Evolutionary conservation across 2,113 vertebrate genomes (phyloP).

Genomic region (Protobothrops mucrosquamatus): DNA sequence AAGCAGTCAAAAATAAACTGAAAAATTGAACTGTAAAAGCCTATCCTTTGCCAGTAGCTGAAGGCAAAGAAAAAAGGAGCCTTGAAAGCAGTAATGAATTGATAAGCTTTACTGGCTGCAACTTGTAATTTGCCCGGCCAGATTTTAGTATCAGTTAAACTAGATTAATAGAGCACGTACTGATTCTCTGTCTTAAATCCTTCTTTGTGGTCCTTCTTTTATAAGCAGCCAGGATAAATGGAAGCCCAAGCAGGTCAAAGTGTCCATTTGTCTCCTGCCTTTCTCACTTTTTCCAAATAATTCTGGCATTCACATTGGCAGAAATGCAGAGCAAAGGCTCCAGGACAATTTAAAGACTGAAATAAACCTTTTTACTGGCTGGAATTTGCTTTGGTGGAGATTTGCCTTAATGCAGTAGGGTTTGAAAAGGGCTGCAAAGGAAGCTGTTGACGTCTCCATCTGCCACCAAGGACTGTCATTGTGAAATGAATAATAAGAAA

Average conservation of each 20-base stretch:
- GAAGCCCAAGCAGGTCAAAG: constrained; percentile 59
- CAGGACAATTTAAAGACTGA: constrained; percentile 46
- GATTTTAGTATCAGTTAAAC: constrained; percentile 71
- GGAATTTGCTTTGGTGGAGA: constrained; percentile 13
- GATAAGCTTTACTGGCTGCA: constrained; percentile 64
- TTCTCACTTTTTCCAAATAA: constrained; percentile 58
- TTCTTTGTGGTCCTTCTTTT: constrained; percentile 38
- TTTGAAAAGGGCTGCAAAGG: constrained; percentile 18
- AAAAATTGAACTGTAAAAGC: constrained; percentile 72
- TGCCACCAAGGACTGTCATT: constrained; percentile 58
- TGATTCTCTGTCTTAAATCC: constrained; percentile 66
- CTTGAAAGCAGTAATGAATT: constrained; percentile 71
- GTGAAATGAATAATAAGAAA: constrained; percentile 61
- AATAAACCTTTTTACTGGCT: constrained; percentile 50
- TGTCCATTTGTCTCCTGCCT: constrained; percentile 59
- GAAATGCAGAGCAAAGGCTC: constrained; percentile 36
- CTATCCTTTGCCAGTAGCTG: constrained; percentile 68
- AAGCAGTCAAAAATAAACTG: constrained; percentile 77
- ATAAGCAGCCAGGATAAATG: constrained; percentile 50
- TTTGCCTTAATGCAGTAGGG: constrained; percentile 15
- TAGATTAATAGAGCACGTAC: constrained; percentile 71
- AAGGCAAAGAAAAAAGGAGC: constrained; percentile 64
- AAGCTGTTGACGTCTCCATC: constrained; percentile 35
- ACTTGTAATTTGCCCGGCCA: constrained; percentile 69
- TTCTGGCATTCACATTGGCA: constrained; percentile 42